Percentiles rank a stretch among this genome's conserved stretches.
phyloP scores from a whole-genome alignment of 2,113 vertebrate species.

The Perca fluviatilis region DNA sequence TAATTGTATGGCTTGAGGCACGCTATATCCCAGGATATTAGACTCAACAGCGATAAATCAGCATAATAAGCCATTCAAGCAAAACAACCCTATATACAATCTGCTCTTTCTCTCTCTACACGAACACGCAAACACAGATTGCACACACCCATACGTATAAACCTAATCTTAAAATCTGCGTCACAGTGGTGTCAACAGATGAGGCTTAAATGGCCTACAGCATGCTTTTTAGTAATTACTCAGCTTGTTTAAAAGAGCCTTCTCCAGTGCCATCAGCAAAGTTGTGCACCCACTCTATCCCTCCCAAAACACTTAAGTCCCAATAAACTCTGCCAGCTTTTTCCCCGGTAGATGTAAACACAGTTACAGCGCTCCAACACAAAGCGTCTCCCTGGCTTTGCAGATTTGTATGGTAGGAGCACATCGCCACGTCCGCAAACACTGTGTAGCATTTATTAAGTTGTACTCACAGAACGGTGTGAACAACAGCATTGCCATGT shows the following conservation, averaged over 20 bases:
- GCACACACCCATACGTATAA: slow-evolving; percentile 6
- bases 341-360: slow-evolving; percentile 38
- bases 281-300: slow-evolving; percentile 53
- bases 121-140: not conserved
- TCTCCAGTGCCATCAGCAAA: slow-evolving; percentile 53
- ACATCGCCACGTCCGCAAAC: not conserved
- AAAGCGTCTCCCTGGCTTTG: slow-evolving; percentile 42
- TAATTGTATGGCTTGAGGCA: slow-evolving; percentile 77
- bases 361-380: slow-evolving; percentile 19
- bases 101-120: slow-evolving; percentile 35
- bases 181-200: slow-evolving; percentile 46
- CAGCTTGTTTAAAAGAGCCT: slow-evolving; percentile 49
- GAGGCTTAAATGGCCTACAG: slow-evolving; percentile 56
- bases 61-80: slow-evolving; percentile 75
- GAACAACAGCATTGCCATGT: slow-evolving; percentile 43
- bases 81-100: slow-evolving; percentile 60
- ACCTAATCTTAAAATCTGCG: slow-evolving; percentile 49
- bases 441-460: slow-evolving; percentile 41
- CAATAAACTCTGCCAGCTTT: slow-evolving; percentile 53
- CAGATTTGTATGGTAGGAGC: slow-evolving; percentile 40
- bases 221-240: slow-evolving; percentile 68
- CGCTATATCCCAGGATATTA: slow-evolving; percentile 69
- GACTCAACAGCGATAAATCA: slow-evolving; percentile 81
- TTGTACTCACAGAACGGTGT: not conserved
- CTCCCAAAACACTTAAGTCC: slow-evolving; percentile 51